Conservation (phyloP, 2,797 vertebrate species). For the Anguilla pacifica region DNA sequence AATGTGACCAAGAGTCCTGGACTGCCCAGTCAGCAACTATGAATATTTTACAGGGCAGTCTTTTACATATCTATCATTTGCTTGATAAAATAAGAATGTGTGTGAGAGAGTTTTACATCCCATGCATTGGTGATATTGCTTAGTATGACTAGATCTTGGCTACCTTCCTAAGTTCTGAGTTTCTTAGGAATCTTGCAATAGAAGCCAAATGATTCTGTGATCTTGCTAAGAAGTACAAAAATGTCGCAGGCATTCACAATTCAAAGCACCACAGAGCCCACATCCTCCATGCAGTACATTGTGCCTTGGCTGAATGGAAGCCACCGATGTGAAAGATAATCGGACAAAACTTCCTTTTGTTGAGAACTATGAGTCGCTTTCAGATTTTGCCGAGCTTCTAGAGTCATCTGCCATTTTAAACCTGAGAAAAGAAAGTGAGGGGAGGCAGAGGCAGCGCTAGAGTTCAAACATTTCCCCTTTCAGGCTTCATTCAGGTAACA, state of each 20-base stretch:
- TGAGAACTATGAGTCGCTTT: not conserved
- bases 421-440: not conserved
- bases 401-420: not conserved
- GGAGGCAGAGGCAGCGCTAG: not conserved
- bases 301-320: not conserved
- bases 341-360: slow-evolving; percentile 2
- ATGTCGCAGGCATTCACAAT: not conserved
- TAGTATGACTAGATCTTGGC: not conserved
- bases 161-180: not conserved
- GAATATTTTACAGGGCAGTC: not conserved
- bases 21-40: not conserved
- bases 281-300: not conserved
- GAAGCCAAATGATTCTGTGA: slow-evolving; percentile 19
- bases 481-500: not conserved
- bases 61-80: not conserved
- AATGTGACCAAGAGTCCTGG: not conserved
- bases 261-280: not conserved
- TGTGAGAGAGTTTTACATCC: not conserved
- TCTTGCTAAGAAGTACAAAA: slow-evolving; percentile 10
- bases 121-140: not conserved
- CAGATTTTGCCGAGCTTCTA: not conserved
- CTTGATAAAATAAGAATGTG: not conserved
- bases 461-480: not conserved
- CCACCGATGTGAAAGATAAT: not conserved
- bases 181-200: not conserved